Evolutionary conservation across 2,113 vertebrate species (phyloP).

Genomic region (Ceuthmochares aereus): DNA sequence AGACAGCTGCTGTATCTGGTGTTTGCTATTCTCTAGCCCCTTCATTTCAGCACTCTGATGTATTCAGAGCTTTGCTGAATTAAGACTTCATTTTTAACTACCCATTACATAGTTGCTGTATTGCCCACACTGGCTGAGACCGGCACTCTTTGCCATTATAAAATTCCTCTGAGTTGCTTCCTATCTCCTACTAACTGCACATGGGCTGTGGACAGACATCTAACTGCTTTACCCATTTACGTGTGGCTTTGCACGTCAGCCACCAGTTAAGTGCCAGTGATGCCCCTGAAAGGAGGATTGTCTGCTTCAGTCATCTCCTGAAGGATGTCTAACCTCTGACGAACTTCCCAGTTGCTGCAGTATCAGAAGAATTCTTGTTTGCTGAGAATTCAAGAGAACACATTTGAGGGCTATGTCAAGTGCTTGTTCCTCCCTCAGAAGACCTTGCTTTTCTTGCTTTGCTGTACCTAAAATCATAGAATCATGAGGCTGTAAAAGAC

Average conservation of each 20-base stretch:
- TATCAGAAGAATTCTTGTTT: not conserved
- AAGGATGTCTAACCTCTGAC: not conserved
- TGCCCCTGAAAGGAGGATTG: not conserved
- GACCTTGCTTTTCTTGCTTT: not conserved
- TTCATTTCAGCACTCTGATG: not conserved
- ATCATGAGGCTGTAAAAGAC: too few relatives aligned
- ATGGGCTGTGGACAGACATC: not conserved
- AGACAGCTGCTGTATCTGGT: not conserved
- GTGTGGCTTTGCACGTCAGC: not conserved
- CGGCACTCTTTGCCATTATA: not conserved
- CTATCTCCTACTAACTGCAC: not conserved
- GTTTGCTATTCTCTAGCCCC: not conserved
- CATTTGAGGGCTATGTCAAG: not conserved
- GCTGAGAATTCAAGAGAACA: not conserved
- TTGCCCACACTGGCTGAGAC: fast-evolving
- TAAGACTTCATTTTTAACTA: not conserved
- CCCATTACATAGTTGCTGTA: not conserved
- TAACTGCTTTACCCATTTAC: not conserved
- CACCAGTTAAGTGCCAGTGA: not conserved
- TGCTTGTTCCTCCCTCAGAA: not conserved
- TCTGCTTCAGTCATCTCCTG: not conserved
- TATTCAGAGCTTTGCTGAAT: not conserved
- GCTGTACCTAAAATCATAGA: too few relatives aligned
- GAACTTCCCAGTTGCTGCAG: not conserved
- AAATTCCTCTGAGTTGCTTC: not conserved